These are phyloP conservation scores for Nephrotoma flavescens DNA, from an alignment of 2,888 invertebrate genomes.

Conservation along the genomic window DNA sequence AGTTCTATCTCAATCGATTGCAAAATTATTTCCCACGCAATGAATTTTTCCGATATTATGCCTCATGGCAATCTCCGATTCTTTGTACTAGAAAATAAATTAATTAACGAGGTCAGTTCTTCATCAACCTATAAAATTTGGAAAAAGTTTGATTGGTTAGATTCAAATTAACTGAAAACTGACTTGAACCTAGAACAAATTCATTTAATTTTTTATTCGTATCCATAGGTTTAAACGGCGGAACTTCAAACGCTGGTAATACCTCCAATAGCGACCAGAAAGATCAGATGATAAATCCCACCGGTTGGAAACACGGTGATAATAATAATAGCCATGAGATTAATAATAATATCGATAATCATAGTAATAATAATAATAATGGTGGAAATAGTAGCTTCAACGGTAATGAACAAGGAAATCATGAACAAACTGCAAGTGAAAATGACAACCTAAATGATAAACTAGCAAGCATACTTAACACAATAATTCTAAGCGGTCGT, in stretches of 20 bases:
- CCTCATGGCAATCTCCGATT: too few species aligned
- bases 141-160: too few species aligned
- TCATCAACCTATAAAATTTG: too few species aligned
- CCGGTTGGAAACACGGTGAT: slow-evolving; percentile 6
- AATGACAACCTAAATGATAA: slow-evolving; percentile 5
- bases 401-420: neutral
- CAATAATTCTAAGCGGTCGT: slow-evolving; percentile 23
- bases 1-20: too few species aligned
- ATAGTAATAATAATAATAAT: slow-evolving; percentile 6
- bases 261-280: neutral
- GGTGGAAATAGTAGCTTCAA: slow-evolving; percentile 2
- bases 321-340: slow-evolving; percentile 12
- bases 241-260: neutral
- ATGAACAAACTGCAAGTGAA: neutral
- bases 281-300: slow-evolving; percentile 3
- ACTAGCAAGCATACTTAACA: slow-evolving; percentile 31
- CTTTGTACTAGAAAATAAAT: too few species aligned
- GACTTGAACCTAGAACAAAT: too few species aligned
- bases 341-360: slow-evolving; percentile 17
- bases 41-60: too few species aligned
- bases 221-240: neutral
- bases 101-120: too few species aligned
- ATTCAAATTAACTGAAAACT: too few species aligned
- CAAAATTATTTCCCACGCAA: too few species aligned
- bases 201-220: too few species aligned